Base-by-base conservation (phyloP, 2,888 invertebrate species). In the Drosophila lacicola region DNA sequence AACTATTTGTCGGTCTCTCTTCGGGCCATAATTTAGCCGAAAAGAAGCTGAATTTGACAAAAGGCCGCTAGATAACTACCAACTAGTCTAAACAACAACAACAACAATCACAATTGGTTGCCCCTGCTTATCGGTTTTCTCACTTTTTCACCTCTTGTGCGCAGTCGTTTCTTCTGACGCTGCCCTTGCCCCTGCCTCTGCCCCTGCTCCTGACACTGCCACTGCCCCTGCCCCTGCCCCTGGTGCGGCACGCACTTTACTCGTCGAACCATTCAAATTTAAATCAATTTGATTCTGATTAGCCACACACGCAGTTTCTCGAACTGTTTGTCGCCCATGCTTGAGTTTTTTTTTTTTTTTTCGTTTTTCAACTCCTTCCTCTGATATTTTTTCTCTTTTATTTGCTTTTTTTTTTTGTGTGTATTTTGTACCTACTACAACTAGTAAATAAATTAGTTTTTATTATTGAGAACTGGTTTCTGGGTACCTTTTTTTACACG, bases 221-320 rank as follows among this genome's bases (percentile, higher is more conserved):
- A 55, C 46, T 39, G 6, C 41, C 29, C n/a, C 11, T 17, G 17
- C 34, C 36, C 37, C 25, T 29, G 9, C 6, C 14, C 21, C 17
- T 29, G 8, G 29, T 29, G 37, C 39, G 29, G 14, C 53, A 63
- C 81, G 77, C 83, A 79, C 78, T 82, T 78, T 84, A 69, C 79
- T 67, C 82, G 53, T 83, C 80, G 80, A 86, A 81, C 70, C 87
- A 82, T 80, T 87, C 81, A 86, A 88, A 88, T 89, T 88, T 75
- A 84, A 88, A 88, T 89, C 88, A 86, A 88, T 89, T 88, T 88
- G 88, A 84, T 89, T 88, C 84, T 88, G 89, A 89, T 88, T 88
- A 89, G 88, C 88, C 89, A 89, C 88, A 88, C 88, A 88, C 88
- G 80, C 84, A 78, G 89, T 83, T 87, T 62, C 33, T 62, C 55